Base-by-base conservation (phyloP, 2,113 vertebrate species). In the Elephantulus edwardii region DNA sequence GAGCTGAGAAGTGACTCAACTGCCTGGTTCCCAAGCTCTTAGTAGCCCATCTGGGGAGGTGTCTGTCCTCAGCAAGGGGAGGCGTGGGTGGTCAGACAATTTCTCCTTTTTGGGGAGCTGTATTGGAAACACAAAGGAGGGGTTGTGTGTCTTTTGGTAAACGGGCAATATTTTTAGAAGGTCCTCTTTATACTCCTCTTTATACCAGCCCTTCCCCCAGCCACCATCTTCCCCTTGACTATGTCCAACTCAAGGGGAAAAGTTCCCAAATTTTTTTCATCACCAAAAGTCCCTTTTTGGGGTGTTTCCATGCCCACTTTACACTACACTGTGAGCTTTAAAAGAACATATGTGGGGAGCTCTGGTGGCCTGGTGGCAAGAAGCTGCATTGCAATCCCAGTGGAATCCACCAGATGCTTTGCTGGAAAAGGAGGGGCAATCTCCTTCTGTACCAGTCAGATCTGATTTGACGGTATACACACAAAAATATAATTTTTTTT, bases 181-280 rank as follows among this genome's bases (percentile, higher is more conserved):
- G 30, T 91, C 72, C 64, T 86, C 68, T 85, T 90, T 58, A 52
- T 85, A 76, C 5, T 91, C 72, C 64, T 86, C 68, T 85, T 90
- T 58, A 52, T 85, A 76, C 5, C 38, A 2, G 0, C 76, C 62
- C 56, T 78, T 42, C 22, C 38, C 33, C 62, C 6, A 6, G n/a
- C 54, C 40, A 48, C 35, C 40, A 66, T 26, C 20, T 46, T 83
- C 48, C 40, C n/a, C n/a, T n/a, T n/a, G n/a, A n/a, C n/a, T n/a
- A 58, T 6, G 1, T 79, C n/a, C 42, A 86, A 68, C 26, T 30
- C 8, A 48, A 85, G 81, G n/a, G n/a, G 46, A 84, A 72, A 78
- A 33, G 2, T 50, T 70, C 13, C n/a, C 44, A 28, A 81, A 40
- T 48, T n/a, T 72, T 20, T 85, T 40, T 38, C 5, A 58, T 58